phyloP scores from a whole-genome alignment of 2,797 vertebrate species.

The Loris lydekkerianus region DNA sequence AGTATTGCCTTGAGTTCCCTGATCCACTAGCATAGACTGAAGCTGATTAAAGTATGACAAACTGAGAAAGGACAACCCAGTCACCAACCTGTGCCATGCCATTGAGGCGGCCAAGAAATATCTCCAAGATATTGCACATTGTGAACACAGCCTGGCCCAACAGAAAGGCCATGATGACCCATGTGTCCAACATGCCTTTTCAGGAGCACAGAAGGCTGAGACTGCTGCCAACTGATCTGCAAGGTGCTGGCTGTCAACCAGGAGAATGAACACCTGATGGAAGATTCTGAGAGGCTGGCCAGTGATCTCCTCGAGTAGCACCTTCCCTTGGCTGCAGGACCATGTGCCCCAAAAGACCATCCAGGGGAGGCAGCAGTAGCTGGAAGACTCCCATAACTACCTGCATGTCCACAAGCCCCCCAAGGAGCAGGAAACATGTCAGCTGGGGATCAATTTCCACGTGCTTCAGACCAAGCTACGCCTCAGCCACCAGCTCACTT shows the following conservation, averaged over 20 bases:
- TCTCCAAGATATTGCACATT: background rate
- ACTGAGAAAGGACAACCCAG: background rate
- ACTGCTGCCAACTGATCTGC: slow-evolving; percentile 96
- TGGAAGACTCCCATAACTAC: background rate
- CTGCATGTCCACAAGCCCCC: background rate
- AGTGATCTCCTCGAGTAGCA: slow-evolving; percentile 86
- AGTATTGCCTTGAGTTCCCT: background rate
- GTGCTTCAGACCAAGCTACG: background rate
- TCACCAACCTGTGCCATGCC: background rate
- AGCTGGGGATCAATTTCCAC: background rate
- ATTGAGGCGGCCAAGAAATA: background rate
- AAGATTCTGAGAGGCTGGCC: slow-evolving; percentile 96
- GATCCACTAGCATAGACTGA: background rate
- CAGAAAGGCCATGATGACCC: background rate
- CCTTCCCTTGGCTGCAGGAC: background rate
- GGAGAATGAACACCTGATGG: slow-evolving; percentile 97
- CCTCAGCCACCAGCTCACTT: background rate
- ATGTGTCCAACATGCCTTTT: background rate
- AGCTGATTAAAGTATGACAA: background rate
- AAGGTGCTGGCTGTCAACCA: slow-evolving; percentile 97
- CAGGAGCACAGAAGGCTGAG: slow-evolving; percentile 90
- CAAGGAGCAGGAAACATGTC: background rate
- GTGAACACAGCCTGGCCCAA: background rate
- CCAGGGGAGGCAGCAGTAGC: background rate
- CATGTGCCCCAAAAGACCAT: background rate